Conservation (phyloP, 2,888 invertebrate genomes). For the Hypomecis punctinalis region DNA sequence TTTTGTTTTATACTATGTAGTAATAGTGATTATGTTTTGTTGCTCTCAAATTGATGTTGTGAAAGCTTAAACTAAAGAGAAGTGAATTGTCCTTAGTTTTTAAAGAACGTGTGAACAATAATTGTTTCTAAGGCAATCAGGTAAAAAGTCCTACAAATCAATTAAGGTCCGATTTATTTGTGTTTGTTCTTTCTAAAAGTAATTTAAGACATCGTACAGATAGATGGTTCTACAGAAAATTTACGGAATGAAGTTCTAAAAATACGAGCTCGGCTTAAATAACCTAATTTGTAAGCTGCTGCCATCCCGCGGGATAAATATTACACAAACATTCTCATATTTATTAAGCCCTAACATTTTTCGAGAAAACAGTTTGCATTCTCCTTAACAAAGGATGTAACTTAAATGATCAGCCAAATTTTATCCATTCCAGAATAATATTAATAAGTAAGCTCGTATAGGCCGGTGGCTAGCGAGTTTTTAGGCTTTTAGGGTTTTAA, state of each 20-base stretch:
- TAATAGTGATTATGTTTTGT: slow-evolving; percentile 18
- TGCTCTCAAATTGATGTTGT: background rate
- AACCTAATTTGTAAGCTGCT: slow-evolving; percentile 28
- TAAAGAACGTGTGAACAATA: no score
- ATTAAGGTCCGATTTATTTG: no score
- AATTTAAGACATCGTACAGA: no score
- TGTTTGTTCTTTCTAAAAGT: no score
- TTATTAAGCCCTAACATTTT: slow-evolving; percentile 16
- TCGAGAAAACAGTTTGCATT: slow-evolving; percentile 21
- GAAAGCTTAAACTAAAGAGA: background rate
- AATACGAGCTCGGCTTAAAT: slow-evolving; percentile 3
- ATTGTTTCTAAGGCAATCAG: no score
- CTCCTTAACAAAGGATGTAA: slow-evolving; percentile 43
- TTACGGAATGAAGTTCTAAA: slow-evolving; percentile 6
- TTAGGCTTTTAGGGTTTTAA: no score
- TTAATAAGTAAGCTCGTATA: no score
- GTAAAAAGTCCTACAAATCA: no score
- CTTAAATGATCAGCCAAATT: no score
- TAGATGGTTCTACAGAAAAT: background rate
- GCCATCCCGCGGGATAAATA: slow-evolving; percentile 13
- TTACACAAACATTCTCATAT: slow-evolving; percentile 28
- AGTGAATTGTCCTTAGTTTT: background rate
- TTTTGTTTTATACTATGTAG: no score
- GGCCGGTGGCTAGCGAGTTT: no score
- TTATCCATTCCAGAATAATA: no score